Percentiles rank a stretch among this genome's conserved stretches.
phyloP scores from a whole-genome alignment of 2,888 invertebrate species.

The Hydraecia micacea region DNA sequence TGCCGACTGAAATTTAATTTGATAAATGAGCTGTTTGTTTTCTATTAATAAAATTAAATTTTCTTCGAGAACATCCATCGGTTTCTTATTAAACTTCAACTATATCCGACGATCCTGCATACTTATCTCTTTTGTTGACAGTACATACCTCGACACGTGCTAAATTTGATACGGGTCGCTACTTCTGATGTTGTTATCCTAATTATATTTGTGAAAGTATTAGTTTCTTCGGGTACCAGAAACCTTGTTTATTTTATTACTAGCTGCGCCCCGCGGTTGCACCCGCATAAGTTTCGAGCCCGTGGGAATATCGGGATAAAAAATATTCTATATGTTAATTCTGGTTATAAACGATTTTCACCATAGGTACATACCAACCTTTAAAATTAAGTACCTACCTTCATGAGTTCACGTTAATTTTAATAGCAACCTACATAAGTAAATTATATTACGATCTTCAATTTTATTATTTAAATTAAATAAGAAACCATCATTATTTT shows the following conservation, averaged over 20 bases:
- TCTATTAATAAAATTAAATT: no score
- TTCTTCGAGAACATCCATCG: no score
- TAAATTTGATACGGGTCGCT: conserved; percentile 33
- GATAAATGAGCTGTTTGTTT: no score
- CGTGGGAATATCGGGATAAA: no score
- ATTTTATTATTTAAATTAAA: neutral
- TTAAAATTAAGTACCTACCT: neutral
- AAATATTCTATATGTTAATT: no score
- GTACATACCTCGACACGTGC: conserved; percentile 4
- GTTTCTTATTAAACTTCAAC: no score
- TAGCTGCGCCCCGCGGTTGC: no score
- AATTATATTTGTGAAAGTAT: conserved; percentile 32
- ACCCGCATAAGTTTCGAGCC: no score
- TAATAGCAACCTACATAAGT: neutral
- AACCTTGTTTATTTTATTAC: neutral
- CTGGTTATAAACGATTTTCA: no score
- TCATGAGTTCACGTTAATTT: neutral
- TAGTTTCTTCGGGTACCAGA: neutral
- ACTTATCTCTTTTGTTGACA: no score
- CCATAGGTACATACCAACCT: neutral
- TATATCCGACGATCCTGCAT: no score
- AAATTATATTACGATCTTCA: neutral
- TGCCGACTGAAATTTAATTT: no score
- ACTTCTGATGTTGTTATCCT: conserved; percentile 16
- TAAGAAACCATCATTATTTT: neutral